These are phyloP conservation scores for Psococerastis gibbosa DNA, from an alignment of 2,888 invertebrate genomes.

Conservation along the genomic window DNA sequence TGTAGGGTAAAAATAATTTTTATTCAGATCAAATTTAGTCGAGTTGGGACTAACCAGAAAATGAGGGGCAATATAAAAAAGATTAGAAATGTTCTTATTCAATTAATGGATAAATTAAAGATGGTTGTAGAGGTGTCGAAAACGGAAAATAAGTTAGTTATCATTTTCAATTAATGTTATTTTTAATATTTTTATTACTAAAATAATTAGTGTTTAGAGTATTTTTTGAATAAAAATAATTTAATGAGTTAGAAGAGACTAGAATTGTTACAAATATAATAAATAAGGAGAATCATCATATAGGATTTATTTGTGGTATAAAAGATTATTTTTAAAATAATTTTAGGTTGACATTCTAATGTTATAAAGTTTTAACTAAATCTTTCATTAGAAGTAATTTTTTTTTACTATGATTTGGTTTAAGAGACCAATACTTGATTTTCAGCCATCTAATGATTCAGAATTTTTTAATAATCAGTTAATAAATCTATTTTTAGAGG, in stretches of 20 bases:
- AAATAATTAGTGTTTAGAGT: too few relatives aligned
- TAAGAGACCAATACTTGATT: constrained; percentile 49
- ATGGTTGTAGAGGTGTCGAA: constrained; percentile 41
- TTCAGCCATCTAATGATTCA: constrained; percentile 44
- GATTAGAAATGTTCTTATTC: constrained; percentile 35
- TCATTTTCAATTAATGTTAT: constrained; percentile 45
- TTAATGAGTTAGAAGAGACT: constrained; percentile 32
- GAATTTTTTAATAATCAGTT: constrained; percentile 33
- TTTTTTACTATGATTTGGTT: constrained; percentile 42
- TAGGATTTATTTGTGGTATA: constrained; percentile 47
- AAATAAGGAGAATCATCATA: constrained; percentile 31
- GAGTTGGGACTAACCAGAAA: constrained; percentile 31
- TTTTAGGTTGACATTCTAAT: constrained; percentile 48
- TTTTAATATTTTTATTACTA: too few relatives aligned
- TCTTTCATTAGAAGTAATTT: constrained; percentile 41
- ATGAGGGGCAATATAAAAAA: constrained; percentile 31
- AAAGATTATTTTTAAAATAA: constrained; percentile 41
- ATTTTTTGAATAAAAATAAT: too few relatives aligned
- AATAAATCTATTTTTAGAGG: constrained; percentile 27
- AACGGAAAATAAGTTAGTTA: constrained; percentile 45
- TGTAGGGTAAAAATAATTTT: background rate
- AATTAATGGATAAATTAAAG: constrained; percentile 35
- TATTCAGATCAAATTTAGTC: background rate
- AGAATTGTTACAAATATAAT: constrained; percentile 26
- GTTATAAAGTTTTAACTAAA: constrained; percentile 35